A percentile compares a stretch with the other conserved stretches of the same genome.
Evolutionary conservation across 2,888 invertebrate genomes (phyloP).

Genomic region (Petrophora chlorosata): DNA sequence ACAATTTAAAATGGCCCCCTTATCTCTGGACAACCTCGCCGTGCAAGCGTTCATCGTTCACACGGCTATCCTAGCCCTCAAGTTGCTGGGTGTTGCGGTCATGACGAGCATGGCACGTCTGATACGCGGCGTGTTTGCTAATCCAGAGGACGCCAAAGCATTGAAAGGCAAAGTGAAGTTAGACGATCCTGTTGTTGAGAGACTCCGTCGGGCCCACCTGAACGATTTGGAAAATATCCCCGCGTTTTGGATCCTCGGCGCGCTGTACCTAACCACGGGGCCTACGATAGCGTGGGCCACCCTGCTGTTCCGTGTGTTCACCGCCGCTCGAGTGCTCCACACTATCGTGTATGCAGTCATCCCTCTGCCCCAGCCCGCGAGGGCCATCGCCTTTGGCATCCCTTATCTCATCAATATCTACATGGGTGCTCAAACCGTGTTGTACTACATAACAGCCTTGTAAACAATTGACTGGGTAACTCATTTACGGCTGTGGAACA

Average conservation of each 20-base stretch:
- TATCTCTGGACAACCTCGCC: conserved; percentile 51
- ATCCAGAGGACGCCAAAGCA: conserved; percentile 64
- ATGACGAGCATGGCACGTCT: conserved; percentile 56
- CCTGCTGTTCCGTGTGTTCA: conserved; percentile 76
- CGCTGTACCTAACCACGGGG: conserved; percentile 84
- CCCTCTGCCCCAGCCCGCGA: conserved; percentile 83
- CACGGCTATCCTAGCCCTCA: conserved; percentile 64
- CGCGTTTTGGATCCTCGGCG: conserved; percentile 84
- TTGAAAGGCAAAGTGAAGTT: conserved; percentile 61
- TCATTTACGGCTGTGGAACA: no score
- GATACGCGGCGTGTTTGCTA: conserved; percentile 55
- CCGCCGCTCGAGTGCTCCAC: conserved; percentile 83
- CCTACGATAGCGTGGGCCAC: conserved; percentile 72
- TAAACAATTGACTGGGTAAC: conserved; percentile 29
- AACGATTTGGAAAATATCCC: conserved; percentile 90
- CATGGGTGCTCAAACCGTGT: conserved; percentile 62
- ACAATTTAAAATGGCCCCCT: conserved; percentile 47
- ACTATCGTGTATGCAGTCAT: conserved; percentile 86
- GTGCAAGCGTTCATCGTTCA: conserved; percentile 68
- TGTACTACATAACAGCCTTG: conserved; percentile 53
- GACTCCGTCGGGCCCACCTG: conserved; percentile 83
- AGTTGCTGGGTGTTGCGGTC: conserved; percentile 51
- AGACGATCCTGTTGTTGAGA: conserved; percentile 64
- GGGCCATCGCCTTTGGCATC: conserved; percentile 60
- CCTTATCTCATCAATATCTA: conserved; percentile 59